These are phyloP conservation scores for Octopus bimaculoides DNA, from an alignment of 1,140 invertebrate species.

Conservation along the genomic window DNA sequence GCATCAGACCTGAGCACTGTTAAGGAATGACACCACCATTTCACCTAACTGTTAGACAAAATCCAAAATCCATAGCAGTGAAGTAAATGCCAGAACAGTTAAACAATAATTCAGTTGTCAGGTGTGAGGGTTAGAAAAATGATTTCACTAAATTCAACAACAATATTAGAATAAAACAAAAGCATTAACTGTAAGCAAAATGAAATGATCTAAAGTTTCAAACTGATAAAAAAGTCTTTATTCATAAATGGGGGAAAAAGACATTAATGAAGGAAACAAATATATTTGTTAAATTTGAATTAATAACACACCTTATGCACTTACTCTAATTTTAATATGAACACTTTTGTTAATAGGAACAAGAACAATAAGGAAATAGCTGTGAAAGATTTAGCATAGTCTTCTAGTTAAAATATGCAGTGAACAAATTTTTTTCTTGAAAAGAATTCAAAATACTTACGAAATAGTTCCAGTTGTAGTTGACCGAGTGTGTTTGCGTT, in stretches of 20 bases:
- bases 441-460: slow-evolving; percentile 30
- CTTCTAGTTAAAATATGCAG: neutral
- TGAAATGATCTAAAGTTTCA: too few relatives aligned
- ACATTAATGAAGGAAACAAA: too few relatives aligned
- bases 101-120: neutral
- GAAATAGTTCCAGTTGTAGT: slow-evolving; percentile 45
- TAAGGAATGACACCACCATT: too few relatives aligned
- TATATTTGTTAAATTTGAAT: too few relatives aligned
- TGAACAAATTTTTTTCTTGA: neutral
- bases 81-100: slow-evolving; percentile 15
- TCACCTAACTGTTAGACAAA: slow-evolving; percentile 1
- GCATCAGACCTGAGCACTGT: too few relatives aligned
- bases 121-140: neutral
- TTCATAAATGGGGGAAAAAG: too few relatives aligned
- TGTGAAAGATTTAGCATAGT: neutral
- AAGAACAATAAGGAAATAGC: neutral
- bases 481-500: slow-evolving; percentile 46
- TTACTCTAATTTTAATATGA: neutral
- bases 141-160: too few relatives aligned
- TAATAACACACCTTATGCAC: too few relatives aligned
- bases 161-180: too few relatives aligned
- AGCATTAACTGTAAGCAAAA: too few relatives aligned
- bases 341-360: slow-evolving; percentile 1
- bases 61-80: slow-evolving; percentile 21
- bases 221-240: too few relatives aligned